Conservation (phyloP, 2,797 vertebrate genomes). For the Ctenopoma kingsleyae region DNA sequence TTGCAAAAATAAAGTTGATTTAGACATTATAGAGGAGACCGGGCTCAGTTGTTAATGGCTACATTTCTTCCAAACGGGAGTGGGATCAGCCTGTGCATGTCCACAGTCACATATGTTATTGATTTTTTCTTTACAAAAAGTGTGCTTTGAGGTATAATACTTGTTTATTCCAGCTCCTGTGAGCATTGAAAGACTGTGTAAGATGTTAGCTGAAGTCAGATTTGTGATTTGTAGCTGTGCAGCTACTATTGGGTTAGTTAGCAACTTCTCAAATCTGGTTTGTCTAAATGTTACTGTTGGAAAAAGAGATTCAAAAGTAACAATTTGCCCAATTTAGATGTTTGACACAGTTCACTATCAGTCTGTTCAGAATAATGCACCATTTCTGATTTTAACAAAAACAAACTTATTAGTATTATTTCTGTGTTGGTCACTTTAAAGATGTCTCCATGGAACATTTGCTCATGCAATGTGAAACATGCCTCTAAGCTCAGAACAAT, state of each 20-base stretch:
- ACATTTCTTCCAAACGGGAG: conserved; percentile 14
- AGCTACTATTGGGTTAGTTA: not conserved
- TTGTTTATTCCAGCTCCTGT: not conserved
- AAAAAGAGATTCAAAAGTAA: not conserved
- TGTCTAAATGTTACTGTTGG: not conserved
- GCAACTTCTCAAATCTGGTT: not conserved
- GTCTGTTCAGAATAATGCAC: not conserved
- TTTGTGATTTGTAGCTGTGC: not conserved
- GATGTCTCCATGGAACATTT: not conserved
- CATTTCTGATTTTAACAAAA: too few relatives aligned
- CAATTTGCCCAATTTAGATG: not conserved
- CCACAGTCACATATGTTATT: conserved; percentile 10
- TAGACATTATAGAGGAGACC: conserved; percentile 54
- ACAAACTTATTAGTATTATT: not conserved
- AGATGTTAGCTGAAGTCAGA: not conserved
- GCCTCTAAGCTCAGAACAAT: not conserved
- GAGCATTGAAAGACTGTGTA: not conserved
- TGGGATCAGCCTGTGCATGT: conserved; percentile 30
- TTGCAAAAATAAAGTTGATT: conserved; percentile 92
- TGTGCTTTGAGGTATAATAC: conserved; percentile 38
- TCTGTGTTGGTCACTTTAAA: not conserved
- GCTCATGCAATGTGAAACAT: not conserved
- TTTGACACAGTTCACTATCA: not conserved
- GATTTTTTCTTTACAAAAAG: conserved; percentile 19
- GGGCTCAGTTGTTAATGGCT: conserved; percentile 32